phyloP scores from a whole-genome alignment of 2,113 vertebrate species.

The Cranoglanis bouderius region DNA sequence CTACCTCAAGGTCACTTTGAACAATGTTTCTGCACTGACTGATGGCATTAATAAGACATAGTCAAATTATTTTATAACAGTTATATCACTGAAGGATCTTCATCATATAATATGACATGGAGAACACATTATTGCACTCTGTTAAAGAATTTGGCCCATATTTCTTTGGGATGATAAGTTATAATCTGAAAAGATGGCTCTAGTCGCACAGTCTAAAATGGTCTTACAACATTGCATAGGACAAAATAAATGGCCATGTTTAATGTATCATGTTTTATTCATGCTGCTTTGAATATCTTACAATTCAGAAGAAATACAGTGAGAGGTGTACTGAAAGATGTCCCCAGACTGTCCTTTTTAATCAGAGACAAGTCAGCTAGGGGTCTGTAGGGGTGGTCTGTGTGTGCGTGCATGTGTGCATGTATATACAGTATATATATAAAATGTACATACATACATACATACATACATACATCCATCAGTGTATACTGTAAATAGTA shows the following conservation, averaged over 20 bases:
- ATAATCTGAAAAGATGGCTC: not conserved
- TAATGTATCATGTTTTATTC: conserved; percentile 57
- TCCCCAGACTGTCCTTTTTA: conserved; percentile 62
- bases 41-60: not conserved
- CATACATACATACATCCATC: no score
- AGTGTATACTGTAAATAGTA: no score
- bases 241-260: conserved; percentile 17
- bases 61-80: not conserved
- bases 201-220: not conserved
- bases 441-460: no score
- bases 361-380: conserved; percentile 53
- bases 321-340: conserved; percentile 59
- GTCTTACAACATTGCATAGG: not conserved
- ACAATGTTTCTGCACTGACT: not conserved
- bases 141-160: not conserved
- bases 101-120: not conserved
- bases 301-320: conserved; percentile 58
- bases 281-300: conserved; percentile 55
- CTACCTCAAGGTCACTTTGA: not conserved
- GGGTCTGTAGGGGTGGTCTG: not conserved
- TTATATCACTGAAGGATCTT: not conserved
- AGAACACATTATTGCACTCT: not conserved
- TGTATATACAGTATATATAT: no score
- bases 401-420: conserved; percentile 43
- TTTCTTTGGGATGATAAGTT: not conserved